phyloP scores from a whole-genome alignment of 2,113 vertebrate species.

The Elephantulus edwardii region DNA sequence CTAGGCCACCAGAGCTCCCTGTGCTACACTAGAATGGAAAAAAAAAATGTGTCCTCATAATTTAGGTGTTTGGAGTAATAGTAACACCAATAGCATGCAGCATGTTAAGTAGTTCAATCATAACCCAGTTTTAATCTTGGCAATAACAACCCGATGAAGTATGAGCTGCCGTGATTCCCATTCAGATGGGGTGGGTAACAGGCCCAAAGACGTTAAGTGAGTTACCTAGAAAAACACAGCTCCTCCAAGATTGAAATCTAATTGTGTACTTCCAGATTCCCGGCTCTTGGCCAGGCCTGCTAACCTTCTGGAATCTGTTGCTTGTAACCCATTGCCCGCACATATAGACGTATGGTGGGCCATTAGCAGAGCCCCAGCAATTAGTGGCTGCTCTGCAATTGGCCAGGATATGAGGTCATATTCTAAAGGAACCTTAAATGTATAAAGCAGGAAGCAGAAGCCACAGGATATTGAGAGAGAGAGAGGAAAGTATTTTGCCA shows the following conservation, averaged over 20 bases:
- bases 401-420: conserved; percentile 73
- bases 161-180: background rate
- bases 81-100: background rate
- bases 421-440: conserved; percentile 68
- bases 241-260: background rate
- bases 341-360: conserved; percentile 8
- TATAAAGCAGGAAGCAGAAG: conserved; percentile 56
- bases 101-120: background rate
- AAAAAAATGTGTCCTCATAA: too few species aligned
- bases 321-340: conserved; percentile 1
- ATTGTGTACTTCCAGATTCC: background rate
- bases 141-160: background rate
- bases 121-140: background rate
- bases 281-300: background rate
- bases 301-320: conserved; percentile 15
- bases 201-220: conserved; percentile 21
- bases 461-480: conserved; percentile 58
- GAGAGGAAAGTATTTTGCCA: conserved; percentile 15
- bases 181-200: background rate
- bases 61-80: background rate
- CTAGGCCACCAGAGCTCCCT: too few species aligned
- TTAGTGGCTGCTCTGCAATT: conserved; percentile 51
- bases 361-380: conserved; percentile 55
- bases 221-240: background rate
- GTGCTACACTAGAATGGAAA: too few species aligned